A percentile compares a stretch with the other conserved stretches of the same genome.
Evolutionary conservation across 2,113 vertebrate species (phyloP).

Genomic region (Ursus arctos): DNA sequence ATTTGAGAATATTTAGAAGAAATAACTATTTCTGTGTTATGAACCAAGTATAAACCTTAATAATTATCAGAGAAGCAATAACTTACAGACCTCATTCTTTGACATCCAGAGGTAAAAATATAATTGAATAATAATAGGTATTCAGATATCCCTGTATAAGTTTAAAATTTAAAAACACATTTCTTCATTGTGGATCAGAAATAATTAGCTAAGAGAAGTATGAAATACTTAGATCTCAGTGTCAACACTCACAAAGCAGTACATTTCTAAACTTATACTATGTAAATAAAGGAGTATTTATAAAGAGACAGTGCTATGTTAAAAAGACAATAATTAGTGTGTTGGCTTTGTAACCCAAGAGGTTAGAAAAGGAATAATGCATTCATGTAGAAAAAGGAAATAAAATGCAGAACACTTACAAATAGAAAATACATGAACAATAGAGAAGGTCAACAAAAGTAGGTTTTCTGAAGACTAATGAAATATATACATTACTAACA

Average conservation of each 20-base stretch:
- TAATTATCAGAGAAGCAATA: background rate
- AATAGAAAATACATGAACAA: background rate
- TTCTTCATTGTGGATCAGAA: background rate
- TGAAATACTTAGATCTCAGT: background rate
- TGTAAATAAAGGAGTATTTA: constrained; percentile 1
- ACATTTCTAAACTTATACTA: background rate
- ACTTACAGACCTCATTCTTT: background rate
- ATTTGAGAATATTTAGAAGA: background rate
- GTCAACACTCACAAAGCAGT: background rate
- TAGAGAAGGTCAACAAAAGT: background rate
- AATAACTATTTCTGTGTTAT: background rate
- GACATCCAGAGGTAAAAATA: background rate
- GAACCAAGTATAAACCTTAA: background rate
- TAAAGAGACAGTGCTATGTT: background rate
- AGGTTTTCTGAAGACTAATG: background rate
- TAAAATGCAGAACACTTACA: background rate
- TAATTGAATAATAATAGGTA: background rate
- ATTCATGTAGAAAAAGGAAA: background rate
- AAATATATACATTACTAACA: background rate
- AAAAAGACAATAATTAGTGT: background rate
- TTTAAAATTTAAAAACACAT: background rate
- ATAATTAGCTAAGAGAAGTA: background rate
- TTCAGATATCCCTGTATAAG: background rate
- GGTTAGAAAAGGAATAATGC: background rate
- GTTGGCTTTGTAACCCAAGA: background rate